These are phyloP conservation scores for Temnothorax ravouxi DNA, from an alignment of 2,888 invertebrate genomes.

Conservation along the genomic window DNA sequence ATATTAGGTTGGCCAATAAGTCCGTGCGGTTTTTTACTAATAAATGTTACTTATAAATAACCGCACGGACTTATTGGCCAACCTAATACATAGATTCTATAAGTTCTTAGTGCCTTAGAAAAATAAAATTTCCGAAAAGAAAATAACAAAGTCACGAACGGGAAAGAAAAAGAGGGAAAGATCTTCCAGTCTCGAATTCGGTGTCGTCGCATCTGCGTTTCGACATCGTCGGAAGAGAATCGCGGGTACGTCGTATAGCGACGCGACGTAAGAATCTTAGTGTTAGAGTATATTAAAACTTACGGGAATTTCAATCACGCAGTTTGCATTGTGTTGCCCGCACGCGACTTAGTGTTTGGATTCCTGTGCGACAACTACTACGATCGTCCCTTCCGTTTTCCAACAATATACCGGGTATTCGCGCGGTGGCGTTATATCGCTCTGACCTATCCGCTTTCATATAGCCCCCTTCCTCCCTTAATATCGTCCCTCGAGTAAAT, in stretches of 20 bases:
- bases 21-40: no score
- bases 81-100: constrained; percentile 12
- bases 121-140: constrained; percentile 58
- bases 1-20: no score
- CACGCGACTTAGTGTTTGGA: constrained; percentile 49
- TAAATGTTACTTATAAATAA: no score
- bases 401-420: constrained; percentile 72
- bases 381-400: constrained; percentile 69
- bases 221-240: constrained; percentile 40
- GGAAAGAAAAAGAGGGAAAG: constrained; percentile 43
- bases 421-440: constrained; percentile 74
- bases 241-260: neutral
- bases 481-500: constrained; percentile 82
- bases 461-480: constrained; percentile 76
- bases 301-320: constrained; percentile 70
- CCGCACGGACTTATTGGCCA: no score
- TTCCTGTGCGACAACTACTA: constrained; percentile 63
- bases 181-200: constrained; percentile 22
- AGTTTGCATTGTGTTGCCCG: constrained; percentile 55
- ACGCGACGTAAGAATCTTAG: constrained; percentile 29
- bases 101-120: constrained; percentile 22
- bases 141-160: neutral
- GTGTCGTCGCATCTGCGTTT: constrained; percentile 30
- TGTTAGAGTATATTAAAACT: constrained; percentile 75
- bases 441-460: constrained; percentile 80